phyloP scores from a whole-genome alignment of 2,797 vertebrate species.

The Neoniphon sammara region DNA sequence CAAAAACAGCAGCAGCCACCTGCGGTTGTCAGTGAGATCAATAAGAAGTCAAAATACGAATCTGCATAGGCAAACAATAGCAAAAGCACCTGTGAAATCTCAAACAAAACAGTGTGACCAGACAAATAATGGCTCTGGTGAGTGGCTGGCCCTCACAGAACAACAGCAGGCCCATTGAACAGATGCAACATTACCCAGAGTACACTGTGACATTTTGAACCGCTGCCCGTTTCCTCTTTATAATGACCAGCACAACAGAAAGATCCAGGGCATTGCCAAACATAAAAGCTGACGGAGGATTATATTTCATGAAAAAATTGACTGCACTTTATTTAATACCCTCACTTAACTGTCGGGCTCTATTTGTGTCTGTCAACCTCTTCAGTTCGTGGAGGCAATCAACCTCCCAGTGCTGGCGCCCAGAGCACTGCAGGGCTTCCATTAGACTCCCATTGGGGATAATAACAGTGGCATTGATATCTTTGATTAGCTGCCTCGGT shows the following conservation, averaged over 20 bases:
- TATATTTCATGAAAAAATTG: constrained; percentile 38
- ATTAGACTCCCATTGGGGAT: constrained; percentile 36
- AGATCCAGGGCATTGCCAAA: constrained; percentile 15
- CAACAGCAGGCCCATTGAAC: constrained; percentile 31
- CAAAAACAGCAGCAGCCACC: constrained; percentile 36
- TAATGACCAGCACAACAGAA: constrained; percentile 41
- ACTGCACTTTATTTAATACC: constrained; percentile 62
- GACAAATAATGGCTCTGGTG: not conserved
- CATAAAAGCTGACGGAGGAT: constrained; percentile 33
- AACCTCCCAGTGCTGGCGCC: constrained; percentile 42
- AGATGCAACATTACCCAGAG: constrained; percentile 33
- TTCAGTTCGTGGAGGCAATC: constrained; percentile 49
- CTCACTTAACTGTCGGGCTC: constrained; percentile 54
- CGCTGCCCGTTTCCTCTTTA: constrained; percentile 30
- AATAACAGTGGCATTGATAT: constrained; percentile 60
- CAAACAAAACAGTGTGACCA: constrained; percentile 1
- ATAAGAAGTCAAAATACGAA: constrained; percentile 33
- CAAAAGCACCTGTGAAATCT: constrained; percentile 1
- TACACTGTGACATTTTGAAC: constrained; percentile 36
- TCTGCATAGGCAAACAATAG: constrained; percentile 14
- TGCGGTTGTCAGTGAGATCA: constrained; percentile 28
- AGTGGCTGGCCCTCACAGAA: not conserved
- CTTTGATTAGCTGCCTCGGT: constrained; percentile 66
- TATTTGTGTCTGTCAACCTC: constrained; percentile 61
- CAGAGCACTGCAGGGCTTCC: constrained; percentile 35